Conservation (phyloP, 2,797 vertebrate genomes). For the Macrochelys suwanniensis region DNA sequence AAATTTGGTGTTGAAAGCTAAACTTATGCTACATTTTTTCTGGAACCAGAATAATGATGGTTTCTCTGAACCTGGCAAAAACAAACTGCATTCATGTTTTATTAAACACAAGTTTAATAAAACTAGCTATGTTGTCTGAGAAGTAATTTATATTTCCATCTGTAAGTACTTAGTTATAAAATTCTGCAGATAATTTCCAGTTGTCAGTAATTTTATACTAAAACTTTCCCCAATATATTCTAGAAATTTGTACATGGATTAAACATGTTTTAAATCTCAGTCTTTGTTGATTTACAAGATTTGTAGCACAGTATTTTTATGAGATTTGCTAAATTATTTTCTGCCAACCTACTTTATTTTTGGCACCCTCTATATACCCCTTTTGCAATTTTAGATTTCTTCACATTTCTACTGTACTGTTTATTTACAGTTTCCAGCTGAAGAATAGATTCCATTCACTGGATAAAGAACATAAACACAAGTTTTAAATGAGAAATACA, state of each 20-base stretch:
- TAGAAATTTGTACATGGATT: slow-evolving; percentile 71
- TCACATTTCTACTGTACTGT: slow-evolving; percentile 46
- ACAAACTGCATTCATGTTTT: slow-evolving; percentile 77
- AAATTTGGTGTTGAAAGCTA: slow-evolving; percentile 48
- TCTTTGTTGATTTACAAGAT: slow-evolving; percentile 70
- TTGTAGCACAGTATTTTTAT: slow-evolving; percentile 68
- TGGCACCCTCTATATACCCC: slow-evolving; percentile 22
- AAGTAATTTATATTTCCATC: slow-evolving; percentile 79
- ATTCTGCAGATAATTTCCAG: slow-evolving; percentile 81
- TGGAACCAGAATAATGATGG: slow-evolving; percentile 74
- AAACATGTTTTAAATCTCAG: slow-evolving; percentile 73
- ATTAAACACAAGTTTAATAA: slow-evolving; percentile 81
- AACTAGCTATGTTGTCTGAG: slow-evolving; percentile 74
- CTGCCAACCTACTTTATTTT: slow-evolving; percentile 70
- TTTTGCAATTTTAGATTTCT: slow-evolving; percentile 68
- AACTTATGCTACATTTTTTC: slow-evolving; percentile 69
- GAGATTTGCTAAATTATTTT: slow-evolving; percentile 77
- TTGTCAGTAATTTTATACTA: slow-evolving; percentile 75
- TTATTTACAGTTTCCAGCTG: slow-evolving; percentile 47
- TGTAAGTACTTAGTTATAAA: slow-evolving; percentile 81
- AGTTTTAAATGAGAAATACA: slow-evolving; percentile 29
- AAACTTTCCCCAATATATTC: slow-evolving; percentile 73
- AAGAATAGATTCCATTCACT: slow-evolving; percentile 38
- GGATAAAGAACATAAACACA: slow-evolving; percentile 20
- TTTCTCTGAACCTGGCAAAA: slow-evolving; percentile 78